Conservation (phyloP, 2,113 vertebrate species). For the Dasyprocta punctata region DNA sequence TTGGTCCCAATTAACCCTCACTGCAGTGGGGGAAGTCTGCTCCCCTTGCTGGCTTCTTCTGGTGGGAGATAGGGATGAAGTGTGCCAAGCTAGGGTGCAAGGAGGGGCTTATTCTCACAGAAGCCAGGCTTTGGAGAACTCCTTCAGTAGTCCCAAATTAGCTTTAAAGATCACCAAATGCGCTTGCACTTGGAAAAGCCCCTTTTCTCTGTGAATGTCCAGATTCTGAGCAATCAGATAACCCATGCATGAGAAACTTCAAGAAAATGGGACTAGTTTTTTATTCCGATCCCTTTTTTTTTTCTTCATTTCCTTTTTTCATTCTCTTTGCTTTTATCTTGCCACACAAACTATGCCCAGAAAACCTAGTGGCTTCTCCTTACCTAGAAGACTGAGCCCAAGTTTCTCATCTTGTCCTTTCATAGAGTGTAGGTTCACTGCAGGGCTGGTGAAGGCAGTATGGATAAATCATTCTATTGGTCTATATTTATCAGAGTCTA, state of each 20-base stretch:
- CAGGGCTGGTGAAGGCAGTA: not conserved
- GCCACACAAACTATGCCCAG: not conserved
- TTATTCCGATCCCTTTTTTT: not conserved
- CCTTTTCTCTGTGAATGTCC: not conserved
- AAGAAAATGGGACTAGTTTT: not conserved
- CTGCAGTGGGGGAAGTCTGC: fast-evolving
- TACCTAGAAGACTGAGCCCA: not conserved
- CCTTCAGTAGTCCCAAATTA: not conserved
- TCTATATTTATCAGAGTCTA: not conserved
- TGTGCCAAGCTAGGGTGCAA: not conserved
- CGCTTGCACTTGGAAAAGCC: not conserved
- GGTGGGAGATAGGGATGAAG: not conserved
- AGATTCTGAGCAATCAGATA: not conserved
- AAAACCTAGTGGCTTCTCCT: not conserved
- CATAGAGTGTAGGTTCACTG: not conserved
- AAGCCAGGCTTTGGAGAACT: not conserved
- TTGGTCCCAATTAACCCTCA: not conserved
- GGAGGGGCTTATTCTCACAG: not conserved
- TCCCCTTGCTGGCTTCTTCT: not conserved
- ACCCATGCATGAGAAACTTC: not conserved
- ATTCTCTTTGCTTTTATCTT: not conserved
- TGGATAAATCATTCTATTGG: not conserved
- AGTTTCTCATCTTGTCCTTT: not conserved
- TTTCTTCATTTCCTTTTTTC: not conserved
- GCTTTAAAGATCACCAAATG: not conserved